Conservation (phyloP, 1,140 invertebrate species). For the Bactericera cockerelli region DNA sequence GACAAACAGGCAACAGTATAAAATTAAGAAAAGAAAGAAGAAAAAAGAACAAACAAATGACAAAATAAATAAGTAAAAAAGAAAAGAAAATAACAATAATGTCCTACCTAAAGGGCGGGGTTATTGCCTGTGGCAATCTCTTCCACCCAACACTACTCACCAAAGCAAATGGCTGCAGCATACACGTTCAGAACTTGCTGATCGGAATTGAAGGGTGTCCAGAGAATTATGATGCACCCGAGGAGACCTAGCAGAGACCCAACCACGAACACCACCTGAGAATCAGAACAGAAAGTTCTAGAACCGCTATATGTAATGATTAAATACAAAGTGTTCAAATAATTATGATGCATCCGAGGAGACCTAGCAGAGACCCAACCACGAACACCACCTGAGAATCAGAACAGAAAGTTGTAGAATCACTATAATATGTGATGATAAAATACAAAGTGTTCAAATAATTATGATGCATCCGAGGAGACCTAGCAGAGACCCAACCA, state of each 20-base stretch:
- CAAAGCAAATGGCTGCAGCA: conserved; percentile 47
- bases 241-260: conserved; percentile 43
- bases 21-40: no score
- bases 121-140: no score
- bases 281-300: not conserved
- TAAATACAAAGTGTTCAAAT: conserved; percentile 11
- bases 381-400: conserved; percentile 37
- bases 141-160: no score
- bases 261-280: conserved; percentile 40
- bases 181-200: conserved; percentile 35
- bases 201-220: conserved; percentile 12
- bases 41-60: no score
- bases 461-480: conserved; percentile 41
- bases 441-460: conserved; percentile 10
- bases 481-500: conserved; percentile 43
- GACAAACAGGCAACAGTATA: no score
- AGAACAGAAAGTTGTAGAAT: not conserved
- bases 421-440: no score
- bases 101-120: no score
- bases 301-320: no score
- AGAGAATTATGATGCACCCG: conserved; percentile 37
- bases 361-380: conserved; percentile 42
- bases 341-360: conserved; percentile 40
- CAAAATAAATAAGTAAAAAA: no score
- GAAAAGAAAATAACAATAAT: no score